phyloP scores from a whole-genome alignment of 2,113 vertebrate genomes.

The Phalacrocorax carbo region DNA sequence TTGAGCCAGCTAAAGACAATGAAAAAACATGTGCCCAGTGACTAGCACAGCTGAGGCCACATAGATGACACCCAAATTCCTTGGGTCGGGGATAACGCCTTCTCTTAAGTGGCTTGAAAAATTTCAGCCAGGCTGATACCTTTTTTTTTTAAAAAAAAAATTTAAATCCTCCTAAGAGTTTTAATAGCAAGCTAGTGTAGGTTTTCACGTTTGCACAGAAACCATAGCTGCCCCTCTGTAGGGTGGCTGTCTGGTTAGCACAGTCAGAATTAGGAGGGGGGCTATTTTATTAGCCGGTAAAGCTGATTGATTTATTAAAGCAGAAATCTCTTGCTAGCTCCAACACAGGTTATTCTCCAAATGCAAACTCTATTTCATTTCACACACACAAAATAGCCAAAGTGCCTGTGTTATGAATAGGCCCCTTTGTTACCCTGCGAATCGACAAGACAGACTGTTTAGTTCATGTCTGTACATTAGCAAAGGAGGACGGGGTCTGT shows the following conservation, averaged over 20 bases:
- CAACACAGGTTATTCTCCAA: constrained; percentile 77
- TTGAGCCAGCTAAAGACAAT: background rate
- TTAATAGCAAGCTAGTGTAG: background rate
- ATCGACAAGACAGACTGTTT: constrained; percentile 81
- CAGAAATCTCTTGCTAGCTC: constrained; percentile 65
- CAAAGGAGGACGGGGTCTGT: constrained; percentile 76
- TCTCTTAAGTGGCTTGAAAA: background rate
- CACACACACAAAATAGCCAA: constrained; percentile 46
- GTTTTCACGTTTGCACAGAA: background rate
- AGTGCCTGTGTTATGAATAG: constrained; percentile 76
- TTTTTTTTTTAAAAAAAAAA: background rate
- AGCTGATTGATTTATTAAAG: constrained; percentile 78
- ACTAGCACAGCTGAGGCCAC: background rate
- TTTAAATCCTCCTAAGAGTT: background rate
- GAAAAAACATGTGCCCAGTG: background rate
- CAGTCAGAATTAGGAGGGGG: background rate
- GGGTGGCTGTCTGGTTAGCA: background rate
- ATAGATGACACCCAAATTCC: background rate
- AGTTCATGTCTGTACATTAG: constrained; percentile 79
- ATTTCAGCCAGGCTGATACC: background rate
- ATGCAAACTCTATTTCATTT: constrained; percentile 75
- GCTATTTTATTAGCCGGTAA: constrained; percentile 67
- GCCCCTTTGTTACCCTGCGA: constrained; percentile 75
- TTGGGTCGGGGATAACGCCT: background rate
- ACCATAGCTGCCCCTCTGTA: background rate